A percentile compares a stretch with the other conserved stretches of the same genome.
These are phyloP conservation scores for Montipora capitata DNA, from an alignment of 92 coral and sea anemone species.

Conservation along the genomic window DNA sequence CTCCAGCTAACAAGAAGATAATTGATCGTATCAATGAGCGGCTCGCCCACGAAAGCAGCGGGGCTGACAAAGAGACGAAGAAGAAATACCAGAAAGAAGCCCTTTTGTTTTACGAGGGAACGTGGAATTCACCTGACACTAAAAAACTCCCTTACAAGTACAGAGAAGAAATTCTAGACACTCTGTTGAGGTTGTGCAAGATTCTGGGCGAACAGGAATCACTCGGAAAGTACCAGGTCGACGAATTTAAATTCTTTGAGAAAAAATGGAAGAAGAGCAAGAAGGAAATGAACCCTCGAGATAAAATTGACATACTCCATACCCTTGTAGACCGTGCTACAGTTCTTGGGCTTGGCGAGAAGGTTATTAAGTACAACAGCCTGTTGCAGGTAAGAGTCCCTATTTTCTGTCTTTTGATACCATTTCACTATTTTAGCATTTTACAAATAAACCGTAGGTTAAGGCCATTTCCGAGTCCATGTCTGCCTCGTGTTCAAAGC, in stretches of 20 bases:
- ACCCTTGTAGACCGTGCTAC: background rate
- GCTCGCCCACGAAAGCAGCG: background rate
- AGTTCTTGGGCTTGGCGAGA: background rate
- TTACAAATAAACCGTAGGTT: no score
- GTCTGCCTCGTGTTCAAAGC: no score
- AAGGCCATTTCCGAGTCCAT: background rate
- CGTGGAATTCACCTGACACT: constrained; percentile 37
- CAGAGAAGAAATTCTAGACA: constrained; percentile 8
- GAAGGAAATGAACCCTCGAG: background rate
- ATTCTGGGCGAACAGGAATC: background rate
- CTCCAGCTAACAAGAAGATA: constrained; percentile 1
- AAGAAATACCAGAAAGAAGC: constrained; percentile 28
- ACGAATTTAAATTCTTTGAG: constrained; percentile 9
- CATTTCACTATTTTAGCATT: no score
- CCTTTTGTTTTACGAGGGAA: constrained; percentile 43
- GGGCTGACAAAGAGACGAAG: background rate
- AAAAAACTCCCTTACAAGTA: background rate
- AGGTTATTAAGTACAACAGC: background rate
- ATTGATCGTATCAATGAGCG: constrained; percentile 22
- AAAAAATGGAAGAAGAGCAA: background rate
- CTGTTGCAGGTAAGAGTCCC: background rate
- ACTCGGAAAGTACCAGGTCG: background rate
- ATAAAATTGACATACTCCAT: background rate
- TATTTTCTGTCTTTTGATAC: no score
- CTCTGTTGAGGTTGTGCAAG: background rate